Conservation (phyloP, 2,797 vertebrate species). For the Gobionotothen gibberifrons region DNA sequence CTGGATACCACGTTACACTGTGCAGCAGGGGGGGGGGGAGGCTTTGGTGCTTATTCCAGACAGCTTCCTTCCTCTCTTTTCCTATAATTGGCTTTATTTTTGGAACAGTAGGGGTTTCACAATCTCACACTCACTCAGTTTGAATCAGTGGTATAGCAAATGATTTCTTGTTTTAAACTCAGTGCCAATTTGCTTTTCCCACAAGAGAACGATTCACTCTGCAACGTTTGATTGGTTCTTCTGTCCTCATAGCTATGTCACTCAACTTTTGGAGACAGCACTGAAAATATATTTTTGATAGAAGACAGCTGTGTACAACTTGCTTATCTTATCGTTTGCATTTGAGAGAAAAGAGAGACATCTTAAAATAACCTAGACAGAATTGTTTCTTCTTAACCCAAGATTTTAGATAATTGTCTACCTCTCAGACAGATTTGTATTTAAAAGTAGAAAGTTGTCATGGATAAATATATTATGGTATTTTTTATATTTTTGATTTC, state of each 20-base stretch:
- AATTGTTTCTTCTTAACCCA: too few species aligned
- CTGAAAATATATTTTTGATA: conserved; percentile 27
- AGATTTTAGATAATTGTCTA: not conserved
- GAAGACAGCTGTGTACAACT: conserved; percentile 18
- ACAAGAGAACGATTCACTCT: conserved; percentile 27
- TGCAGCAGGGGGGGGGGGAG: conserved; percentile 1
- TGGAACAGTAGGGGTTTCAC: conserved; percentile 33
- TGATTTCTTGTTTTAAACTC: conserved; percentile 49
- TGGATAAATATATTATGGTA: not conserved
- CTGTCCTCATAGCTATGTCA: conserved; percentile 29
- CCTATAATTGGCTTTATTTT: conserved; percentile 63
- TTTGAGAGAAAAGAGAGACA: conserved; percentile 16
- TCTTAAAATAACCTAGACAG: too few species aligned
- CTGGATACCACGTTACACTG: conserved; percentile 7
- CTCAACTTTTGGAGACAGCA: conserved; percentile 30
- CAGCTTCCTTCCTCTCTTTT: conserved; percentile 27
- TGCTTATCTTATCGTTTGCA: conserved; percentile 6
- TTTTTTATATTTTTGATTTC: conserved; percentile 34
- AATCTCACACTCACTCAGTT: conserved; percentile 23
- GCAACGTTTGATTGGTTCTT: conserved; percentile 52
- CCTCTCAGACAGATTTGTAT: conserved; percentile 8
- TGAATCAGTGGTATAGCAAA: conserved; percentile 60
- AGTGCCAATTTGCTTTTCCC: conserved; percentile 49
- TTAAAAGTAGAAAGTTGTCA: not conserved
- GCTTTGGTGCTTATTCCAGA: conserved; percentile 27